A percentile compares a stretch with the other conserved stretches of the same genome.
phyloP scores from a whole-genome alignment of 1,140 invertebrate genomes.

The Conus betulinus region DNA sequence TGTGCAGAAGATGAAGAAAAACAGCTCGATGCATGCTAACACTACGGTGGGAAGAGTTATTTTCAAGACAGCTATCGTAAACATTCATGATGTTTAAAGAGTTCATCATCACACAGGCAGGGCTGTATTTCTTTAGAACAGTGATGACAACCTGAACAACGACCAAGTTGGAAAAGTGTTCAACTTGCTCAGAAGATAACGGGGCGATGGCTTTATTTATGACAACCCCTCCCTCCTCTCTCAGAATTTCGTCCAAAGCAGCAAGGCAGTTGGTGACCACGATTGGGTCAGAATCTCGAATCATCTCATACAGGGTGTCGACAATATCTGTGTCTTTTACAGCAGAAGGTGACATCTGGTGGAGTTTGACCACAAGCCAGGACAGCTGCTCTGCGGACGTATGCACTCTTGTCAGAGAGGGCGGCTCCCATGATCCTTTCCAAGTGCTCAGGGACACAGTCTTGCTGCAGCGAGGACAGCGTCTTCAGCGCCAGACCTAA shows the following conservation, averaged over 20 bases:
- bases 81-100: conserved; percentile 64
- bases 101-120: conserved; percentile 58
- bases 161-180: conserved; percentile 54
- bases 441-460: conserved; percentile 51
- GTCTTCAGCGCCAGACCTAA: conserved; percentile 62
- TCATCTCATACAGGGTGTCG: conserved; percentile 58
- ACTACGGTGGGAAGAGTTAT: conserved; percentile 49
- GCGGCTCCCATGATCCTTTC: conserved; percentile 42
- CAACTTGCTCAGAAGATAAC: conserved; percentile 56
- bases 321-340: conserved; percentile 52
- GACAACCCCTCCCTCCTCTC: conserved; percentile 58
- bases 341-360: conserved; percentile 28
- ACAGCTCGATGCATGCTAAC: conserved; percentile 48
- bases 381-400: conserved; percentile 59
- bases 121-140: conserved; percentile 60
- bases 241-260: conserved; percentile 60
- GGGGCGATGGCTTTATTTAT: conserved; percentile 57
- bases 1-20: conserved; percentile 49
- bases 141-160: conserved; percentile 44
- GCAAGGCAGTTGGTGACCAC: conserved; percentile 59
- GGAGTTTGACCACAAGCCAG: conserved; percentile 47
- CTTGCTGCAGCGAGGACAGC: conserved; percentile 53
- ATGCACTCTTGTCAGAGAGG: conserved; percentile 57
- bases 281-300: conserved; percentile 61
- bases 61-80: conserved; percentile 53